Base-by-base conservation (phyloP, 2,113 vertebrate genomes). In the Pionites leucogaster region DNA sequence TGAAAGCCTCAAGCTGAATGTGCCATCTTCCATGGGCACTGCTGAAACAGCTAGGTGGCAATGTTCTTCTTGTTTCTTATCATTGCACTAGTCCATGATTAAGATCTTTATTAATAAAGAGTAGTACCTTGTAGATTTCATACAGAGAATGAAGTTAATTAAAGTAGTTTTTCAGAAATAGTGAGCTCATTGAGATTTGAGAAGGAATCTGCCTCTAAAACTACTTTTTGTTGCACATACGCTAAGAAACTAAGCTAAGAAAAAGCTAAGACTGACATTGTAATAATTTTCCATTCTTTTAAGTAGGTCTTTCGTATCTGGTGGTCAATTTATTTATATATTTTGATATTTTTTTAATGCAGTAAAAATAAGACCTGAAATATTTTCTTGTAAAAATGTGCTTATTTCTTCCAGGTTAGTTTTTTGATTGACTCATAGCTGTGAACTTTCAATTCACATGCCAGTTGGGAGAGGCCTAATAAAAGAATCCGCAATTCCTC, bases 11-110 rank as follows among this genome's bases (percentile, higher is more conserved):
- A 25, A 75, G 29, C 69, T 71, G 70, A 92, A 60, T 1, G 0
- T 82, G 37, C 86, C 86, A 91, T 87, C 52, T 55, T 92, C 74
- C 24, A 76, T 89, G 89, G 89, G 70, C 81, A 39, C 91, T 55
- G 74, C 29, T 79, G 65, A 62, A 86, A 82, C 96, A 97, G 96
- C 96, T 97, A 97, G 96, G 91, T 97, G 96, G 96, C 96, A 97
- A 97, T 97, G 95, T 97, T 97, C 93, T 96, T 96, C 94, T 97
- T 97, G 69, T 96, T 97, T 96, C 95, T 92, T 81, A 64, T 22
- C 13, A 1, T 46, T 52, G 47, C 37, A 44, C 81, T 60, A 44
- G 80, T 29, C 62, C 65, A 3, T 82, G 93, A 95, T 96, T 95
- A 95, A 97, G 86, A 76, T 87, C 62, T 79, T 95, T 97, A 82